Conservation (phyloP, 2,797 vertebrate genomes). For the Pogonophryne albipinna region DNA sequence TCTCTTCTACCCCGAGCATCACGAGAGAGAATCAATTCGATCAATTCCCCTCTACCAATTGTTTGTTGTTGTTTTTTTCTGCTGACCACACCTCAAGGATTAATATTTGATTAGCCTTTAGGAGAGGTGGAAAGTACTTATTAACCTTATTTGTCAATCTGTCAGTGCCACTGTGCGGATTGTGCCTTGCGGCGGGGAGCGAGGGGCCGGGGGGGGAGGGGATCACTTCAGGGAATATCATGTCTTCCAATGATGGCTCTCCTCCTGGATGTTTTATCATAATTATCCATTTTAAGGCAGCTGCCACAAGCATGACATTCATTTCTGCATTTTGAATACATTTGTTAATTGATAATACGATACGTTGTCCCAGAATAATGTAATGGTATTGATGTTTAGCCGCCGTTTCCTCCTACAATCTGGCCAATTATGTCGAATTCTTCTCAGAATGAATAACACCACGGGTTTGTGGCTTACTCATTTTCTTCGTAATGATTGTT, state of each 20-base stretch:
- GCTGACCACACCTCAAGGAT: constrained; percentile 99
- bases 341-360: constrained; percentile 80
- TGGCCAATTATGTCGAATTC: constrained; percentile 68
- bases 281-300: constrained; percentile 83
- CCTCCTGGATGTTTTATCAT: constrained; percentile 82
- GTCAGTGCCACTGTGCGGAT: constrained; percentile 88
- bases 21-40: constrained; percentile 93
- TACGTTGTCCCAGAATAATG: constrained; percentile 52
- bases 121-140: constrained; percentile 96
- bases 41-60: constrained; percentile 91
- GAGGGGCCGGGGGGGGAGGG: constrained; percentile 50
- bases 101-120: constrained; percentile 99
- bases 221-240: constrained; percentile 82
- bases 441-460: constrained; percentile 52
- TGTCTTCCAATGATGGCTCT: constrained; percentile 82
- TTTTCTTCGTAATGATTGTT: constrained; percentile 75
- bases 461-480: constrained; percentile 57
- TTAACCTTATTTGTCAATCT: constrained; percentile 99
- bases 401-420: constrained; percentile 57
- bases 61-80: constrained; percentile 90
- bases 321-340: constrained; percentile 74
- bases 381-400: constrained; percentile 65
- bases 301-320: constrained; percentile 76
- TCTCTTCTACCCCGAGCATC: constrained; percentile 50
- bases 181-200: constrained; percentile 81